phyloP scores from a whole-genome alignment of 2,113 vertebrate genomes.

The Hemicordylus capensis region DNA sequence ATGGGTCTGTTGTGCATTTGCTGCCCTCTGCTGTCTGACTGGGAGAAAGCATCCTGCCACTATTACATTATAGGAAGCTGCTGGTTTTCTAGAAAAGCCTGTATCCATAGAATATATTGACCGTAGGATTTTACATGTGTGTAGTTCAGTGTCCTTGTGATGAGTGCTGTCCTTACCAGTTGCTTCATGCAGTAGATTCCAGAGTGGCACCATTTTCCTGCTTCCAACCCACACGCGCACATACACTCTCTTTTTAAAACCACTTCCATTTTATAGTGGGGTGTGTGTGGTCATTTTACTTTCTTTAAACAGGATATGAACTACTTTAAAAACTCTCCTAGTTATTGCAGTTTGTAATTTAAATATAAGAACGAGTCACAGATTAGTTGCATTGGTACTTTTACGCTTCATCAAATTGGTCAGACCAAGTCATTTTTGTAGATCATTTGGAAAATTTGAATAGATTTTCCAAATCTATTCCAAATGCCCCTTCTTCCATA shows the following conservation, averaged over 20 bases:
- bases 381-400: not conserved
- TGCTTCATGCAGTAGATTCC: no score
- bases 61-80: not conserved
- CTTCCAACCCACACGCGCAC: not conserved
- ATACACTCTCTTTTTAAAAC: no score
- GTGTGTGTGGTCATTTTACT: not conserved
- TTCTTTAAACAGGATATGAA: not conserved
- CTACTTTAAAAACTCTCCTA: not conserved
- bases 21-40: not conserved
- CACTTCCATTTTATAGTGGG: not conserved
- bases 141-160: not conserved
- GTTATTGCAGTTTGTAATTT: not conserved
- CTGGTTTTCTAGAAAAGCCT: not conserved
- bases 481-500: not conserved
- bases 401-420: no score
- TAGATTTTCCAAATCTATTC: no score
- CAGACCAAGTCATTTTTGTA: not conserved
- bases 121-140: not conserved
- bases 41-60: not conserved
- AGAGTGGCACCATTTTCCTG: not conserved
- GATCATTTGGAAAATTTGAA: not conserved
- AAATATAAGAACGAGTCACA: not conserved
- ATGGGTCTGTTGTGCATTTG: not conserved
- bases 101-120: not conserved
- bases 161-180: not conserved